phyloP scores from a whole-genome alignment of 1,140 invertebrate species.

The Ips nitidus region DNA sequence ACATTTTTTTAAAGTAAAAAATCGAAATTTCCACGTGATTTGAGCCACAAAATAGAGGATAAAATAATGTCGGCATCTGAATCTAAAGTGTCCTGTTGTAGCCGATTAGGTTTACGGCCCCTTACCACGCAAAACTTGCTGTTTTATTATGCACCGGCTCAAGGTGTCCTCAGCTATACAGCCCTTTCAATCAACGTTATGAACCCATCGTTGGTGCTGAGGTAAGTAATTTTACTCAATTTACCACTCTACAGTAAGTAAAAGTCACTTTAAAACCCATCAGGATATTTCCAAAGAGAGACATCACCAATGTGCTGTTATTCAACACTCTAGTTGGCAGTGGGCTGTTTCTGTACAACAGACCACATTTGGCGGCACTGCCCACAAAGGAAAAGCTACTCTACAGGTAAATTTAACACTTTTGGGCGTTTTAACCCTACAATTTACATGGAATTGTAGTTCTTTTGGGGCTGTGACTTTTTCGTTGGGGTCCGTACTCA shows the following conservation, averaged over 20 bases:
- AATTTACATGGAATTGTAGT: conserved; percentile 46
- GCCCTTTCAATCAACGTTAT: conserved; percentile 67
- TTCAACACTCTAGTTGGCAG: conserved; percentile 60
- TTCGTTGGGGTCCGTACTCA: conserved; percentile 71
- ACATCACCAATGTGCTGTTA: conserved; percentile 62
- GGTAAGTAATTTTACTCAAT: conserved; percentile 49
- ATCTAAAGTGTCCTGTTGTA: conserved; percentile 34
- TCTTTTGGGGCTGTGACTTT: conserved; percentile 66
- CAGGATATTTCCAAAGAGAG: conserved; percentile 61
- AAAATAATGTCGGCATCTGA: conserved; percentile 25
- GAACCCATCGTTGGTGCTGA: conserved; percentile 63
- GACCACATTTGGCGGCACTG: conserved; percentile 59
- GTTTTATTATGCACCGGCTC: conserved; percentile 63
- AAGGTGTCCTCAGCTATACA: conserved; percentile 62
- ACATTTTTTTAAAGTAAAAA: conserved; percentile 17
- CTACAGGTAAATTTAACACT: conserved; percentile 56
- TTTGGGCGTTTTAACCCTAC: no score
- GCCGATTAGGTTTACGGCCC: conserved; percentile 60
- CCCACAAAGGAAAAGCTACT: conserved; percentile 52
- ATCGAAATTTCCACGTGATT: conserved; percentile 33
- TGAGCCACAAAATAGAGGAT: not conserved
- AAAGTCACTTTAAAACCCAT: conserved; percentile 2
- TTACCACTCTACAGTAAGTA: not conserved
- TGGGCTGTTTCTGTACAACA: conserved; percentile 64
- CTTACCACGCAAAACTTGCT: conserved; percentile 60